These are phyloP conservation scores for Aptenodytes patagonicus DNA, from an alignment of 2,113 vertebrate species.

Conservation along the genomic window DNA sequence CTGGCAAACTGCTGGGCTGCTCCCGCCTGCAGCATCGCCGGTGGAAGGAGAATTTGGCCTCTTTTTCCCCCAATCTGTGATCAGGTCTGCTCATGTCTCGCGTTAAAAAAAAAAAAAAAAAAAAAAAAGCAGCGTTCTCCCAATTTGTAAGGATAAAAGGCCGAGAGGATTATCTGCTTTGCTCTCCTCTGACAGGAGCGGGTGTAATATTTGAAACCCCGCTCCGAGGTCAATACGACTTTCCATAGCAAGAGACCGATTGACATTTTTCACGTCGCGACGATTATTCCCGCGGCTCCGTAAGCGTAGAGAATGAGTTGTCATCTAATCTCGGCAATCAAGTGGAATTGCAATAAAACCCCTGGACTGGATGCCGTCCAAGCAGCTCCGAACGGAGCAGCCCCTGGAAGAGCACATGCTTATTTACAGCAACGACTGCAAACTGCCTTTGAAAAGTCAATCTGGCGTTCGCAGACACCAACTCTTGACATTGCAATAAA, in stretches of 20 bases:
- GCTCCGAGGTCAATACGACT: accelerated
- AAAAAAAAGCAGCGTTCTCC: neutral
- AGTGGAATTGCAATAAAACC: neutral
- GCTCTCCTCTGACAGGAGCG: neutral
- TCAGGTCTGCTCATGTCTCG: neutral
- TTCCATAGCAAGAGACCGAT: neutral
- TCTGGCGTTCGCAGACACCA: neutral
- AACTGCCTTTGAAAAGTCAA: neutral
- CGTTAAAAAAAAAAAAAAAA: neutral
- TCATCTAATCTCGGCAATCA: neutral
- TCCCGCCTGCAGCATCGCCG: neutral
- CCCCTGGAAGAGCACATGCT: neutral
- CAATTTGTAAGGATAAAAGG: neutral
- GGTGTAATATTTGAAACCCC: neutral
- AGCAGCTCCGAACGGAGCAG: neutral
- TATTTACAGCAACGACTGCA: neutral
- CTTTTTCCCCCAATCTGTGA: accelerated
- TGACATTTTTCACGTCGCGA: neutral
- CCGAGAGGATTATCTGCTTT: neutral
- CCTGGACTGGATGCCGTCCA: neutral
- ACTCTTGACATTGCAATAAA: neutral
- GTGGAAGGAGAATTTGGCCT: neutral
- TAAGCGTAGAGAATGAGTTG: accelerated
- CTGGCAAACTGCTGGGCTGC: neutral
- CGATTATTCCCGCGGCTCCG: neutral